These are phyloP conservation scores for Perccottus glenii DNA, from an alignment of 2,113 vertebrate genomes.

Conservation along the genomic window DNA sequence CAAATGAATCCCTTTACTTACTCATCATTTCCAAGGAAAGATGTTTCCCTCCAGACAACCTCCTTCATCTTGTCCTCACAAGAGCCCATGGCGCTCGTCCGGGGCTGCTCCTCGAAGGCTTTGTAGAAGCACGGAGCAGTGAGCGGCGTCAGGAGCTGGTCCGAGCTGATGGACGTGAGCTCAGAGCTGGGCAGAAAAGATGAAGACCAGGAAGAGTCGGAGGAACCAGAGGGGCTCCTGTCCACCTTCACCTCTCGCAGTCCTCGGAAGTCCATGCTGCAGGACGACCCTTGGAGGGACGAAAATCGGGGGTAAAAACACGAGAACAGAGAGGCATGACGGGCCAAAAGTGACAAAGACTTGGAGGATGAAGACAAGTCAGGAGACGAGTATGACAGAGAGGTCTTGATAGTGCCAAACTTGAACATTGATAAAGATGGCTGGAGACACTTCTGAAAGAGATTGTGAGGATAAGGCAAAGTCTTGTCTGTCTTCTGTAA, in stretches of 20 bases:
- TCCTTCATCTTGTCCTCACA: not conserved
- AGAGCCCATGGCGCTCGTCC: slow-evolving; percentile 3
- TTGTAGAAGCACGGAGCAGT: slow-evolving; percentile 5
- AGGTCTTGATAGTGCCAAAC: slow-evolving; percentile 8
- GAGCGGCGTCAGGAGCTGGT: slow-evolving; percentile 44
- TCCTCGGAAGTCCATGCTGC: slow-evolving; percentile 37
- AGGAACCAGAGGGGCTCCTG: slow-evolving; percentile 53
- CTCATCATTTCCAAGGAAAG: slow-evolving; percentile 65
- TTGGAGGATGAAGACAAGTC: slow-evolving; percentile 8
- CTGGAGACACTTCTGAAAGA: not conserved
- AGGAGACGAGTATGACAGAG: slow-evolving; percentile 1
- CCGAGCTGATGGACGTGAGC: slow-evolving; percentile 63
- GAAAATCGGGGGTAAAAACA: not conserved
- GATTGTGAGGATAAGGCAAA: not conserved
- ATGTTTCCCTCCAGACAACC: slow-evolving; percentile 68
- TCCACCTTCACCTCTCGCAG: slow-evolving; percentile 22
- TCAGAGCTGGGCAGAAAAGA: slow-evolving; percentile 65
- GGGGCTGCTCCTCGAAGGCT: slow-evolving; percentile 9
- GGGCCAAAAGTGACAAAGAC: not conserved
- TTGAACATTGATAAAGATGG: not conserved
- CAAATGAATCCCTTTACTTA: slow-evolving; percentile 40
- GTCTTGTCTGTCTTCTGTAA: slow-evolving; percentile 15
- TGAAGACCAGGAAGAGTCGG: slow-evolving; percentile 57
- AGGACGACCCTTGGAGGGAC: slow-evolving; percentile 5
- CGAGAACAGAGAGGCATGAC: slow-evolving; percentile 1